These are phyloP conservation scores for Bombus sibiricus DNA, from an alignment of 1,140 invertebrate genomes.

Conservation along the genomic window DNA sequence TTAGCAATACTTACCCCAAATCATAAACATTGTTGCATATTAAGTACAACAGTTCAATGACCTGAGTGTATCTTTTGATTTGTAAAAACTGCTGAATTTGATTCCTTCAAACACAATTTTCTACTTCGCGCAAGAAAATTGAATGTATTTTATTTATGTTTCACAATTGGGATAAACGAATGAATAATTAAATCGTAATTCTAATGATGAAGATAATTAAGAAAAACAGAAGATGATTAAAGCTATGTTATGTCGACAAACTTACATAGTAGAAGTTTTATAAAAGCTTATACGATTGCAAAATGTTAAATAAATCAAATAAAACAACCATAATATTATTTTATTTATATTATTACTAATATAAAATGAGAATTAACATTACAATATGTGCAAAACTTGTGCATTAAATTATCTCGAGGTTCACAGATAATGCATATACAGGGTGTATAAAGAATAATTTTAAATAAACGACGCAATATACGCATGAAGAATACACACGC, in stretches of 20 bases:
- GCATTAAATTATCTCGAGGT: slow-evolving; percentile 1
- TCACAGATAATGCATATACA: slow-evolving; percentile 7
- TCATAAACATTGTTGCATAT: slow-evolving; percentile 34
- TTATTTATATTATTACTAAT: not conserved
- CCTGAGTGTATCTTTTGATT: not conserved
- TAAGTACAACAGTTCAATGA: not conserved
- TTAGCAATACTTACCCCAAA: slow-evolving; percentile 14
- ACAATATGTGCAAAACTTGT: not conserved
- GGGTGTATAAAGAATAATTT: slow-evolving; percentile 1
- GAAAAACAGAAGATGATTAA: not conserved
- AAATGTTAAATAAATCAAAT: slow-evolving; percentile 17
- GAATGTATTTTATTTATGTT: not conserved
- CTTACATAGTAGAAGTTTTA: not conserved
- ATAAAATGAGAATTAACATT: not conserved
- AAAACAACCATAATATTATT: not conserved
- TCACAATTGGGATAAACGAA: not conserved
- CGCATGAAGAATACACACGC: not conserved
- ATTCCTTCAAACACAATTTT: not conserved
- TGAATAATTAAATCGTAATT: not conserved
- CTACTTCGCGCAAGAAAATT: not conserved
- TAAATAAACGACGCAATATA: too few species aligned
- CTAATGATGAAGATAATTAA: not conserved
- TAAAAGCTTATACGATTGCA: not conserved
- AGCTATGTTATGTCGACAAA: too few species aligned
- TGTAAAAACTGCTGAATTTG: not conserved